Evolutionary conservation across 1,140 invertebrate species (phyloP), one percentile per base, ranked within the genome.

Genomic region (Agrilus planipennis): DNA sequence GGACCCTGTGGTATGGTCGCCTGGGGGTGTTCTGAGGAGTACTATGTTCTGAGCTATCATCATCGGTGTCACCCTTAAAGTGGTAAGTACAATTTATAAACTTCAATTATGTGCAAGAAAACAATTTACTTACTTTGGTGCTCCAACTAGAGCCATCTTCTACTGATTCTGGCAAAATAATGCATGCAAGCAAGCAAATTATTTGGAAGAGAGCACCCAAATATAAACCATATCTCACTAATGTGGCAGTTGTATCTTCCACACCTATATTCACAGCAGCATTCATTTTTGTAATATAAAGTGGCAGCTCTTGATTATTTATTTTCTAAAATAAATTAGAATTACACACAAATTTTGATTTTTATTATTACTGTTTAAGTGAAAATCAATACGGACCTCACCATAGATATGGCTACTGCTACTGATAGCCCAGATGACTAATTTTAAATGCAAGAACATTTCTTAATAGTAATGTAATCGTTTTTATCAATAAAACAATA

Each of bases 161-260:
- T 14, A 46, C 28, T 15, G 54, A 51, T 41, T 72, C 66, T 10
- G 72, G 70, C 36, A 78, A 57, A 39, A 76, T 69, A 41, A 80
- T 69, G 38, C 78, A 78, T 18, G 77, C 78, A 39, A 75, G 63
- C 38, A 82, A 68, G 54, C 77, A 81, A 2, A 76, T 53, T 14
- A 81, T 47, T 57, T 81, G 77, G 52, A 82, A 80, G 2, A 78
- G 65, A 9, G 77, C 77, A n/a, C 77, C 76, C 30, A 80, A 59
- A 54, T 79, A 77, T 4, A 82, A 54, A 4, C 77, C 74, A 57
- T 76, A 77, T 28, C 75, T 64, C 4, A 81, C 67, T 44, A 81
- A 61, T 18, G 71, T 73, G 49, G 78, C 76, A 52, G 79, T 69
- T 51, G 76, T 58, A 52, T 77, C 75, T 58, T 75, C 72, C 6